Evolutionary conservation across 2,113 vertebrate species (phyloP), one percentile per base, ranked within the genome.

Genomic region (Burhinus oedicnemus): DNA sequence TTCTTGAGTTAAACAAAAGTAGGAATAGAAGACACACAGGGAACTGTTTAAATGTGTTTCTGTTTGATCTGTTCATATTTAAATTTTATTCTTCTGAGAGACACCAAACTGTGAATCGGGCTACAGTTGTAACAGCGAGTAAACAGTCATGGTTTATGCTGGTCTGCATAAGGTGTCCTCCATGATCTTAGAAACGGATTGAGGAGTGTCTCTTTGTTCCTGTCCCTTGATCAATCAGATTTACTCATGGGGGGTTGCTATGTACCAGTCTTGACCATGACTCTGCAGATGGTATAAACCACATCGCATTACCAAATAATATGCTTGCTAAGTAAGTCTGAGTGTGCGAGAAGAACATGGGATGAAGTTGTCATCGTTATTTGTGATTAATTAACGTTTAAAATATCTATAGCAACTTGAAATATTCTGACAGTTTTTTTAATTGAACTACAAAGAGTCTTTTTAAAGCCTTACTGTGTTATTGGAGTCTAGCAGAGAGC

Each of bases 221-320:
- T n/a, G 34, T 34, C 44, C 66, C 22, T 61, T 25, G 5, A 7
- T 65, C 32, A 19, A 5, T 76, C 38, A 10, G 14, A 29, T 57
- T 62, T 47, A 21, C 36, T 34, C 2, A 0, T 6, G 27, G 15
- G 30, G 30, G 4, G 4, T 45, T 69, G 52, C 49, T 57, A 0
- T 2, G 17, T 45, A 30, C 57, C 27, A 3, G 8, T 34, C n/a
- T 58, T 45, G 38, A 74, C 54, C 32, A 8, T 55, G 60, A 32
- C 62, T 23, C 12, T 69, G 68, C 16, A 17, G 12, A 27, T 86
- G 49, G 61, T 23, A n/a, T 45, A 85, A 90, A 36, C n/a, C 23
- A 36, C 65, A 10, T 32, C 0, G 0, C 51, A 9, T 42, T 72
- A 12, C 45, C 22, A n/a, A 44, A 27, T 23, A 55, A 51, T 44